Conservation (phyloP, 2,888 invertebrate genomes). For the Tachina lurida region DNA sequence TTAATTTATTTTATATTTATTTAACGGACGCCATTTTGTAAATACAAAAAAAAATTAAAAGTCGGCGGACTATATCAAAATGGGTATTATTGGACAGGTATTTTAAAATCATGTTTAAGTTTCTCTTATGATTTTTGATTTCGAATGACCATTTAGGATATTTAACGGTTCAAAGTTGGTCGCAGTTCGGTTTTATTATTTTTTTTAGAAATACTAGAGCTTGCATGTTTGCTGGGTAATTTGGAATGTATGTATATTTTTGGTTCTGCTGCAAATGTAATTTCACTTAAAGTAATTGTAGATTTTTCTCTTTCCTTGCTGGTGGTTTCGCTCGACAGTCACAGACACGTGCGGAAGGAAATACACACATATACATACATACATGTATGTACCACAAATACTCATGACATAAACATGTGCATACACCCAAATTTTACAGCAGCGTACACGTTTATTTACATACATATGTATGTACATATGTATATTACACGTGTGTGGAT, state of each 20-base stretch:
- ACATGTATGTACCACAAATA: background rate
- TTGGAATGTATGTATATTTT: background rate
- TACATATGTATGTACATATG: background rate
- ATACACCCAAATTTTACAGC: too few relatives aligned
- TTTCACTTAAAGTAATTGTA: constrained; percentile 61
- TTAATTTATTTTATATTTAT: too few relatives aligned
- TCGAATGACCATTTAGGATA: too few relatives aligned
- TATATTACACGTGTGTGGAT: background rate
- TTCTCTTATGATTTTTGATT: too few relatives aligned
- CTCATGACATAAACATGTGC: background rate
- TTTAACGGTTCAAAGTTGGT: too few relatives aligned
- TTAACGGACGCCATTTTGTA: too few relatives aligned
- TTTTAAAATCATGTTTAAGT: too few relatives aligned
- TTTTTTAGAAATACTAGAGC: too few relatives aligned
- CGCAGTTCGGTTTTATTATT: too few relatives aligned
- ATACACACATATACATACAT: background rate
- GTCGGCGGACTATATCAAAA: too few relatives aligned
- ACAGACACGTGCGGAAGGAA: constrained; percentile 9
- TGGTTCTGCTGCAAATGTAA: constrained; percentile 43
- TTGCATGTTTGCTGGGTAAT: background rate
- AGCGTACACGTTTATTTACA: background rate
- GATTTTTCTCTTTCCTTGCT: constrained; percentile 21
- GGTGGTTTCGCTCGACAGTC: background rate
- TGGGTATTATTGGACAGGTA: too few relatives aligned
- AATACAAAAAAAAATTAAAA: too few relatives aligned